These are phyloP conservation scores for Oreochromis spilurus DNA, from an alignment of 2,113 vertebrate genomes.

Conservation along the genomic window DNA sequence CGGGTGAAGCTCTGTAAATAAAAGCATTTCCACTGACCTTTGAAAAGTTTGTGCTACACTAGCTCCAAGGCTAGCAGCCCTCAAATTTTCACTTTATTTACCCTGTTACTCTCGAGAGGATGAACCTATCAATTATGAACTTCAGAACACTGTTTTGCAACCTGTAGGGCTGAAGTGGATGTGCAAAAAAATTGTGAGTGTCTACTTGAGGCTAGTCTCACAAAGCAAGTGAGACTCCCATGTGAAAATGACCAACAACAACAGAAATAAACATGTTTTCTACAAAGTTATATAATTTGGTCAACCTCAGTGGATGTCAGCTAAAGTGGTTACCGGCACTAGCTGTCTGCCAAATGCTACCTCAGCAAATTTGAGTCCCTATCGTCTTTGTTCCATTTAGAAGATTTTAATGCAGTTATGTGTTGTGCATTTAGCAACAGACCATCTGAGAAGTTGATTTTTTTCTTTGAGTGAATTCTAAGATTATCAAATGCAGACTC, in stretches of 20 bases:
- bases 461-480: not conserved
- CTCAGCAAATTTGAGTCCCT: not conserved
- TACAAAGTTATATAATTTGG: fast-evolving
- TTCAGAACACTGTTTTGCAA: not conserved
- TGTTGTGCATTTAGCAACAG: not conserved
- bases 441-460: not conserved
- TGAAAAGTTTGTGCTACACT: not conserved
- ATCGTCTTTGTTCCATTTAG: not conserved
- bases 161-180: not conserved
- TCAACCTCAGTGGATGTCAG: not conserved
- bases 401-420: not conserved
- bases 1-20: too few species aligned
- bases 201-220: not conserved
- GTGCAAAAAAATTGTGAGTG: not conserved
- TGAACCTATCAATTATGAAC: not conserved
- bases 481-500: not conserved
- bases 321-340: not conserved
- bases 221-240: not conserved
- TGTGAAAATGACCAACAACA: not conserved
- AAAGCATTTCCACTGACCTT: too few species aligned
- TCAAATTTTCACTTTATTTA: not conserved
- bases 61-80: not conserved
- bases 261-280: not conserved
- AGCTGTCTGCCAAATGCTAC: not conserved
- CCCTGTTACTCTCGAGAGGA: not conserved